Base-by-base conservation (phyloP, 2,888 invertebrate species). In the Machimus rusticus region DNA sequence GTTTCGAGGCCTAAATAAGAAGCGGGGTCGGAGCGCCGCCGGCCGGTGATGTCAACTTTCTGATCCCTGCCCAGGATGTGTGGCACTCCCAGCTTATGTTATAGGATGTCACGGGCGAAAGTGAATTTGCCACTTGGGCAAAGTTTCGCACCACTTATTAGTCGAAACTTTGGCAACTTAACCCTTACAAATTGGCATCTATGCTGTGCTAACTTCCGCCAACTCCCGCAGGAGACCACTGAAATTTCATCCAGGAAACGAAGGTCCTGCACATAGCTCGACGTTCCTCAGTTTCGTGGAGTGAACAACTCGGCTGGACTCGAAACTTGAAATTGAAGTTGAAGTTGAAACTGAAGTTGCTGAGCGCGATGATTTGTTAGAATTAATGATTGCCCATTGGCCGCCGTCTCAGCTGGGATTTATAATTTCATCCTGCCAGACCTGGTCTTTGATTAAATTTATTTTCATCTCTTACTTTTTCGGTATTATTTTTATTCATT, bases 131-230 rank as follows among this genome's bases (percentile, higher is more conserved):
- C 79, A 79, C 79, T 79, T 46, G 79, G 79, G 79, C 28, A 79
- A 79, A 79, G 79, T 79, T 79, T 51, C 28, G 66, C 28, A 66
- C 51, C 79, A 79, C 51, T 79, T 79, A 79, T 51, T 51, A 79
- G 51, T 28, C 51, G 31, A 79, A 34, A 79, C 51, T 51, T 51
- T 23, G 46, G 51, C 51, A 79, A 79, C 51, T 79, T 79, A 79
- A 79, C 79, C 51, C 79, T 79, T 79, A 79, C 79, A 79, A 79
- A 79, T 79, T 79, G 79, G 46, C 51, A 46, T 79, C 51, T 46
- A 46, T 79, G 51, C 51, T 46, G 79, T 79, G 51, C 51, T 79
- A 79, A 79, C 79, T 79, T 79, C 28, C 46, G 51, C 46, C 19
- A 79, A 51, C 19, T 79, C 79, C 79, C 79, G 28, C n/a, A n/a